Conservation (phyloP, 2,888 invertebrate genomes). For the Limnephilus auricula region DNA sequence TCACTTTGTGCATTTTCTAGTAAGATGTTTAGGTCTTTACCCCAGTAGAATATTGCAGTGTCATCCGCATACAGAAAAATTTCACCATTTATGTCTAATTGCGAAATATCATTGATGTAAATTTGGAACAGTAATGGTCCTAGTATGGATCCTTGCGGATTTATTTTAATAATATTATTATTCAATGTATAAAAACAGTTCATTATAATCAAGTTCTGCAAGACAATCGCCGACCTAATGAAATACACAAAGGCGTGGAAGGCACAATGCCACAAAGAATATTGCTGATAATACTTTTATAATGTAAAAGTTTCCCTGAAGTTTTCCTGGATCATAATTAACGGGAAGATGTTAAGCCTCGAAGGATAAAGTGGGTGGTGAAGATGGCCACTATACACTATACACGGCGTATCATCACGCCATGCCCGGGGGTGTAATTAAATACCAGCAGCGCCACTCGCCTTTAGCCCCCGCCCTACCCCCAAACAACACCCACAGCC, state of each 20-base stretch:
- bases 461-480: constrained; percentile 8
- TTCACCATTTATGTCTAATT: no score
- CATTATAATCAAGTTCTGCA: no score
- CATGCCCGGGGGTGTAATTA: constrained; percentile 54
- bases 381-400: constrained; percentile 42
- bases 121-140: no score
- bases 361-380: constrained; percentile 48
- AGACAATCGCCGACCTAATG: neutral
- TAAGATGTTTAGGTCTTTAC: no score
- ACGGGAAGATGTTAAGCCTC: constrained; percentile 46
- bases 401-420: constrained; percentile 54
- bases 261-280: constrained; percentile 16
- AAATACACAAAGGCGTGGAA: neutral
- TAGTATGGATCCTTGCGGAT: no score
- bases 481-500: neutral
- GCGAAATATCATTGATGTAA: no score
- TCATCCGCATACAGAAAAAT: no score
- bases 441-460: constrained; percentile 41
- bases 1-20: no score
- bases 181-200: no score
- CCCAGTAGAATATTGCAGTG: no score
- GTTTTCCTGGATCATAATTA: constrained; percentile 42
- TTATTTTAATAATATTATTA: no score
- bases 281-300: neutral
- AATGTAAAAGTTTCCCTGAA: constrained; percentile 28